Conservation (phyloP, 2,888 invertebrate species). For the Morinoia aosen region DNA sequence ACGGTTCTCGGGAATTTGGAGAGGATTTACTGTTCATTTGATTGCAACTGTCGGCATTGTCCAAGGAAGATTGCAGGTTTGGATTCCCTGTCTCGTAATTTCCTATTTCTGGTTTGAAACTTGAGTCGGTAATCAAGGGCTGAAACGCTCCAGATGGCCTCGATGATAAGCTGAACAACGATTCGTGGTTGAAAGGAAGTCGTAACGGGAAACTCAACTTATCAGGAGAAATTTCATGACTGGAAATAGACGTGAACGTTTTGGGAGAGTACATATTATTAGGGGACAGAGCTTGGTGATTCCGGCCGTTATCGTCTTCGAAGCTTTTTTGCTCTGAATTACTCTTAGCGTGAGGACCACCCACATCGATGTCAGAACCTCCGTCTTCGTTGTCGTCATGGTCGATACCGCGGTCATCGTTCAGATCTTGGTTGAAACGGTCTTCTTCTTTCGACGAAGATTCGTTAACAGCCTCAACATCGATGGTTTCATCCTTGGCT, state of each 20-base stretch:
- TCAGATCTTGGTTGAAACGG: background rate
- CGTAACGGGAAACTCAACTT: background rate
- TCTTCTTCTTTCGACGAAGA: background rate
- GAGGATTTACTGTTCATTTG: background rate
- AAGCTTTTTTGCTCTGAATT: background rate
- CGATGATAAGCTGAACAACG: background rate
- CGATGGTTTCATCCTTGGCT: background rate
- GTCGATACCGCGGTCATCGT: background rate
- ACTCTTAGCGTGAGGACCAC: background rate
- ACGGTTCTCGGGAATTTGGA: constrained; percentile 9
- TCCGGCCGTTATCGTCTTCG: background rate
- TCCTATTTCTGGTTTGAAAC: background rate
- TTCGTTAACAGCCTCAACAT: constrained; percentile 41
- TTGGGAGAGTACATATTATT: background rate
- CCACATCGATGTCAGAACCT: constrained; percentile 34
- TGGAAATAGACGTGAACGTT: background rate
- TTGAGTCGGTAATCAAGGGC: background rate
- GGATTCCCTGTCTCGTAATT: background rate
- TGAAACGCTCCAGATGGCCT: background rate
- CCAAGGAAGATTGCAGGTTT: background rate
- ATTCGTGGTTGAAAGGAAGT: constrained; percentile 33
- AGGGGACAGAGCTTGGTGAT: background rate
- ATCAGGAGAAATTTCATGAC: background rate
- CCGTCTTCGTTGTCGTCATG: constrained; percentile 21
- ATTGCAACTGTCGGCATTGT: background rate